Evolutionary conservation across 2,113 vertebrate species (phyloP).

Genomic region (Aegithalos caudatus): DNA sequence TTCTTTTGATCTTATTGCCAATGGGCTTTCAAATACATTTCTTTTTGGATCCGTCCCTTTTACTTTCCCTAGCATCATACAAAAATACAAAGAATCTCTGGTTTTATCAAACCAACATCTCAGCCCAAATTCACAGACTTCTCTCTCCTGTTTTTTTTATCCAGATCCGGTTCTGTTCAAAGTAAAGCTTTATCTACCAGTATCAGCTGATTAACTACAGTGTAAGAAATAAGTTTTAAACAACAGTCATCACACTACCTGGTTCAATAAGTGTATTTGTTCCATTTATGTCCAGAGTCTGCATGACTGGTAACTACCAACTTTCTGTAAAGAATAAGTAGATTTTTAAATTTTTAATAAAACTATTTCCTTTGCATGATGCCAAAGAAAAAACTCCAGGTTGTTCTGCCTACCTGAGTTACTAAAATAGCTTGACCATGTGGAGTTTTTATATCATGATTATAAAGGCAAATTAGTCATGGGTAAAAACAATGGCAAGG

Average conservation of each 20-base stretch:
- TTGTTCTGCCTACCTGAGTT: neutral
- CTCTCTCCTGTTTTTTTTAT: neutral
- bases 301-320: neutral
- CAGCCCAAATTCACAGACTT: neutral
- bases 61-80: neutral
- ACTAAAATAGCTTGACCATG: neutral
- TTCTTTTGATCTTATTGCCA: neutral
- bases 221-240: neutral
- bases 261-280: neutral
- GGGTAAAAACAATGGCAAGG: neutral
- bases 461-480: neutral
- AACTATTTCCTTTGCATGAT: neutral
- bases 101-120: neutral
- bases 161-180: neutral
- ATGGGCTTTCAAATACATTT: neutral
- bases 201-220: neutral
- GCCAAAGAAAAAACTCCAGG: neutral
- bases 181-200: neutral
- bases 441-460: neutral
- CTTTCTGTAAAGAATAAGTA: neutral
- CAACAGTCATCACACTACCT: neutral
- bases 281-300: neutral
- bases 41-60: neutral
- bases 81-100: neutral
- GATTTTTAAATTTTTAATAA: neutral